Evolutionary conservation across 2,888 invertebrate genomes (phyloP), one percentile per base, ranked within the genome.

Genomic region (Pecten maximus): DNA sequence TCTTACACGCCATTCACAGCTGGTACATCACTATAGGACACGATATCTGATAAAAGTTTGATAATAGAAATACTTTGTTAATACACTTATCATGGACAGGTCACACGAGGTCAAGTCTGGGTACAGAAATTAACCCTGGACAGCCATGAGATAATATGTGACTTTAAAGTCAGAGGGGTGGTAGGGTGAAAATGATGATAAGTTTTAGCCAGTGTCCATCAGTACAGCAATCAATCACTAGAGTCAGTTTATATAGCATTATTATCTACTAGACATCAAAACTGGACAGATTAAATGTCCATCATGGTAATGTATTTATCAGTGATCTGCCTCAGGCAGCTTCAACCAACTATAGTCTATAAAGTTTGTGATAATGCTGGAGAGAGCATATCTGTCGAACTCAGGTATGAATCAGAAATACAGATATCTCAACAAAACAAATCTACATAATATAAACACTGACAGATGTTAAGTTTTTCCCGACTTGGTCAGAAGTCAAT

Each of bases 271-370:
- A 2, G 74, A 74, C 74, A 74, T 74, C 74, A 28, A 10, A 74
- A 74, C 35, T 74, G 35, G 74, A 74, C 74, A 74, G 35, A 74
- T 74, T 74, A 74, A 74, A 74, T 74, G 74, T 8, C 74, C 74
- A 35, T 74, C 35, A 74, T 19, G n/a, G 60, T 60, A 60, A 60
- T 35, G 74, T 74, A 35, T 74, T 35, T 74, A 74, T 74, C 74
- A 74, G 35, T 28, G 28, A 6, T 74, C 28, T 74, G 35, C 74
- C 74, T 35, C 35, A 28, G 74, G 74, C 74, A 35, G 35, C 28
- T 50, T 16, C 50, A 16, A 2, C 23, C 74, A 35, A 35, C 35
- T 74, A 28, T 35, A 35, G 44, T 44, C 44, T 44, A 44, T 44
- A n/a, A n/a, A 54, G 74, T 74, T 74, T 23, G 35, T 60, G n/a